These are phyloP conservation scores for Adelognathus sp. DNA, from an alignment of 2,888 invertebrate species.

Conservation along the genomic window DNA sequence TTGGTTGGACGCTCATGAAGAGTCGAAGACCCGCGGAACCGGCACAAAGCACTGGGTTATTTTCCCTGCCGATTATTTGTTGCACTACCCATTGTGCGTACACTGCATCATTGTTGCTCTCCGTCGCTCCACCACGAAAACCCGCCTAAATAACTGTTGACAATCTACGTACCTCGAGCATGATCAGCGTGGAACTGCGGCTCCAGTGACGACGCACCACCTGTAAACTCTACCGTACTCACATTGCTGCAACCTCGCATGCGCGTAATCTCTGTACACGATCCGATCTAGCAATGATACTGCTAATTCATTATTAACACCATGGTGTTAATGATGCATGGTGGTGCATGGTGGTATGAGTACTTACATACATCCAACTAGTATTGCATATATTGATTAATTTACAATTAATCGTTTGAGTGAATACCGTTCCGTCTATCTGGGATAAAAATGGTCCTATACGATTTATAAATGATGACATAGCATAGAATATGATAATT, in stretches of 20 bases:
- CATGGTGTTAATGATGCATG: too few species aligned
- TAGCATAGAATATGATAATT: too few species aligned
- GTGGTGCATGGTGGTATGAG: too few species aligned
- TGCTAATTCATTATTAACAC: neutral
- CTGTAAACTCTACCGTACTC: neutral
- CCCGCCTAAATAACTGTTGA: slow-evolving; percentile 50
- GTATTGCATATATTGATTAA: neutral
- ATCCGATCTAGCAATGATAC: neutral
- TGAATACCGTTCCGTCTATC: too few species aligned
- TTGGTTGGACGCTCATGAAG: slow-evolving; percentile 44
- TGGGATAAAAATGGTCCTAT: too few species aligned
- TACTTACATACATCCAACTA: neutral
- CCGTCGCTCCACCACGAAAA: neutral
- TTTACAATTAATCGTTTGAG: neutral
- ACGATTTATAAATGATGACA: too few species aligned
- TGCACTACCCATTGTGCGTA: slow-evolving; percentile 38
- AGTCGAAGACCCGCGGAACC: slow-evolving; percentile 36
- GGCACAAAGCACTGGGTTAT: slow-evolving; percentile 27
- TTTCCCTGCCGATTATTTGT: slow-evolving; percentile 51
- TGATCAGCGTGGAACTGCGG: slow-evolving; percentile 59
- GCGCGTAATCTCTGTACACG: neutral
- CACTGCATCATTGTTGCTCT: slow-evolving; percentile 27
- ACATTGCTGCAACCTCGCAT: slow-evolving; percentile 23
- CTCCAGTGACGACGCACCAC: slow-evolving; percentile 22
- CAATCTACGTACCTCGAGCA: slow-evolving; percentile 55